phyloP scores from a whole-genome alignment of 2,888 invertebrate genomes.

The Mesorhabditis belari region DNA sequence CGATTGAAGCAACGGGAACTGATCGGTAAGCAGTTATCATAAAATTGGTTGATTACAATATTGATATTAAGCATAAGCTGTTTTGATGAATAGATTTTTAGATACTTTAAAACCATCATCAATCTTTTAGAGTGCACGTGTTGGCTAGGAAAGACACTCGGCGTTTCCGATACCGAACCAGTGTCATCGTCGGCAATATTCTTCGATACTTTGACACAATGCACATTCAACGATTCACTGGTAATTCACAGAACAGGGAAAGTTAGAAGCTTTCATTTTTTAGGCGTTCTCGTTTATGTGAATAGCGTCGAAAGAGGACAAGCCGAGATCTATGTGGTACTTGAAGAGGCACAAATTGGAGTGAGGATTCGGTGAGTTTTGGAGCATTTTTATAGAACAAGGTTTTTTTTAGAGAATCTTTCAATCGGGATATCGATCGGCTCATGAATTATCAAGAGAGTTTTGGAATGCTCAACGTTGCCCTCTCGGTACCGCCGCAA shows the following conservation, averaged over 20 bases:
- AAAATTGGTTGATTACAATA: no score
- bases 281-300: constrained; percentile 47
- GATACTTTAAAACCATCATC: no score
- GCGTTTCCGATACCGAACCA: constrained; percentile 39
- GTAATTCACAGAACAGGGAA: constrained; percentile 14
- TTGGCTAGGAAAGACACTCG: constrained; percentile 36
- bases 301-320: constrained; percentile 50
- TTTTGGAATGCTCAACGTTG: constrained; percentile 50
- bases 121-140: constrained; percentile 22
- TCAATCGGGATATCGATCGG: constrained; percentile 44
- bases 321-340: constrained; percentile 50
- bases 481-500: constrained; percentile 42
- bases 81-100: not conserved
- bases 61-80: not conserved
- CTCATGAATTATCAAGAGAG: constrained; percentile 45
- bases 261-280: no score
- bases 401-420: constrained; percentile 47
- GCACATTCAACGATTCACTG: constrained; percentile 47
- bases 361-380: not conserved
- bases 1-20: constrained; percentile 46
- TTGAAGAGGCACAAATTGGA: constrained; percentile 43
- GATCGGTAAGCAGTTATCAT: constrained; percentile 25
- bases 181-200: constrained; percentile 48
- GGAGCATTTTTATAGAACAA: not conserved
- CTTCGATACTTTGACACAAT: constrained; percentile 51